Evolutionary conservation across 2,888 invertebrate species (phyloP).

Genomic region (Drosophila subquinaria): DNA sequence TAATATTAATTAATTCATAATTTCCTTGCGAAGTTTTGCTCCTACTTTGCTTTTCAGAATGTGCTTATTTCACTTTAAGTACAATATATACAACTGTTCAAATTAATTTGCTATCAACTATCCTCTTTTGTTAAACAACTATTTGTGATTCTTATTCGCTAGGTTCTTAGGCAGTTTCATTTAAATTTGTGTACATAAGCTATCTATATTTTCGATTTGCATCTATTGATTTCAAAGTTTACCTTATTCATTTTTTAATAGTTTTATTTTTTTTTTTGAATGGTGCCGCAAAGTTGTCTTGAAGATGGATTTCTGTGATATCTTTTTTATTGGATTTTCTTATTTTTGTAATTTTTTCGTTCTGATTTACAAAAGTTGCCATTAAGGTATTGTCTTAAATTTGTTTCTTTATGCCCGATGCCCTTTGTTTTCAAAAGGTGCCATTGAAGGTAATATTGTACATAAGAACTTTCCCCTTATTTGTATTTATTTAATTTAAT

Average conservation of each 20-base stretch:
- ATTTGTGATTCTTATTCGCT: constrained; percentile 66
- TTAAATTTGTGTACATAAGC: constrained; percentile 72
- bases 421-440: constrained; percentile 63
- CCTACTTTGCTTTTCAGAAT: constrained; percentile 80
- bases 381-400: too few species aligned
- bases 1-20: constrained; percentile 65
- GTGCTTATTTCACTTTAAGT: constrained; percentile 39
- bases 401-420: constrained; percentile 39
- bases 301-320: constrained; percentile 50
- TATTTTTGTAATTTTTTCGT: constrained; percentile 24
- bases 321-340: constrained; percentile 26
- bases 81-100: constrained; percentile 67
- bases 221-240: constrained; percentile 49
- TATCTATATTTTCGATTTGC: constrained; percentile 50
- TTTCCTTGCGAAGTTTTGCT: constrained; percentile 84
- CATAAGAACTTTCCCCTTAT: constrained; percentile 27
- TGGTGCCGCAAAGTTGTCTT: constrained; percentile 69
- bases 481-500: constrained; percentile 36
- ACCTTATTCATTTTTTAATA: constrained; percentile 1
- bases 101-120: constrained; percentile 49
- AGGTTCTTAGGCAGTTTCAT: constrained; percentile 83
- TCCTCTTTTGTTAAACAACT: constrained; percentile 44
- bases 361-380: too few species aligned
- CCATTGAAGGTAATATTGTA: constrained; percentile 63
- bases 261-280: constrained; percentile 26